These are phyloP conservation scores for Diplogasteroides magnus DNA, from an alignment of 1,140 invertebrate species.

Conservation along the genomic window DNA sequence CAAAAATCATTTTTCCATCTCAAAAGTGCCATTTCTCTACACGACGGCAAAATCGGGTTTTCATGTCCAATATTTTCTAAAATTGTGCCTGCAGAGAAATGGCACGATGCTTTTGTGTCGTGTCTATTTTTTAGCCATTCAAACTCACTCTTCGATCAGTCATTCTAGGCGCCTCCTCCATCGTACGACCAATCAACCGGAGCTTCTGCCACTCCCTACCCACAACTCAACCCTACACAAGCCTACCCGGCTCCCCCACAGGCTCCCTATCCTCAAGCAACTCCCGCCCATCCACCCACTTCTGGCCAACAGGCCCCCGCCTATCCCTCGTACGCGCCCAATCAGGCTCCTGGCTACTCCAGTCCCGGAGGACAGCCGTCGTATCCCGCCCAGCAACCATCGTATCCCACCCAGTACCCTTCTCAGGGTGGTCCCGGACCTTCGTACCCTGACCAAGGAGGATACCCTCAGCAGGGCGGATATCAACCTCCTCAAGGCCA, in stretches of 20 bases:
- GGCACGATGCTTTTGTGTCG: not conserved
- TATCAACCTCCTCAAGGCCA: conserved; percentile 20
- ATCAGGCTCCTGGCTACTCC: conserved; percentile 8
- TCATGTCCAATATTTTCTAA: no score
- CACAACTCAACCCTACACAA: not conserved
- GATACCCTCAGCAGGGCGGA: conserved; percentile 20
- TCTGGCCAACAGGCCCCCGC: conserved; percentile 19
- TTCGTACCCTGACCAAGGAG: not conserved
- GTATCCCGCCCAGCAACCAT: no score
- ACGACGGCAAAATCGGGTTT: no score
- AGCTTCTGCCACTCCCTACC: conserved; percentile 7
- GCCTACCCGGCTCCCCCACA: not conserved
- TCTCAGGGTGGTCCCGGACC: not conserved
- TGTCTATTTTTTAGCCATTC: not conserved
- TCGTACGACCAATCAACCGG: not conserved
- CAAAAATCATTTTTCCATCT: no score
- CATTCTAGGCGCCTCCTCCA: conserved; percentile 2
- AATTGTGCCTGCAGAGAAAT: not conserved
- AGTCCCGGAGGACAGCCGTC: not conserved
- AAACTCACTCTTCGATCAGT: not conserved
- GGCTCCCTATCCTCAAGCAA: conserved; percentile 2
- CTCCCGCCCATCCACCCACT: not conserved
- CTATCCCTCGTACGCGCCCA: conserved; percentile 25
- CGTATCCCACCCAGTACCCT: not conserved
- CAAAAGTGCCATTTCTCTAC: no score